Conservation (phyloP, 30 jellyfish, hydroid and myxozoan species). For the Turritopsis dohrnii region DNA sequence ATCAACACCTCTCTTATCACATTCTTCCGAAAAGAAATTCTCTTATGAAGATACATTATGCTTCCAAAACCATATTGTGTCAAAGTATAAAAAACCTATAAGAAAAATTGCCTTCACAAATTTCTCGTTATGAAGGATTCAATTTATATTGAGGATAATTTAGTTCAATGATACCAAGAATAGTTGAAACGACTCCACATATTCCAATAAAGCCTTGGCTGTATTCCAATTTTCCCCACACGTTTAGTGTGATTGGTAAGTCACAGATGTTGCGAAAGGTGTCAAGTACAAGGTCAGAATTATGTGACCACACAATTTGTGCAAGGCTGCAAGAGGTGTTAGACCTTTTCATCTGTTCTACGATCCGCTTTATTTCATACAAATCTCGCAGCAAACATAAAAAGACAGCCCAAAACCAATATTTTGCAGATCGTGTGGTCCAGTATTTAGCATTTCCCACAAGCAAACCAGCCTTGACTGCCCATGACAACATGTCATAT, state of each 20-base stretch:
- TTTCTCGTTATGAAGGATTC: conserved; percentile 20
- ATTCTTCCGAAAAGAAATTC: too few relatives aligned
- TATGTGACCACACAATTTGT: conserved; percentile 32
- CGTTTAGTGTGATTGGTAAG: conserved; percentile 50
- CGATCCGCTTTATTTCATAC: conserved; percentile 54
- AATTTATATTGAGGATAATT: conserved; percentile 59
- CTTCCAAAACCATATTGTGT: too few relatives aligned
- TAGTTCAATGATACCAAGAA: conserved; percentile 60
- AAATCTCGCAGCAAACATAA: conserved; percentile 59
- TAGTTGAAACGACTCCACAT: conserved; percentile 67
- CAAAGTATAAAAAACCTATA: not conserved
- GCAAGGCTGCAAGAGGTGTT: conserved; percentile 26
- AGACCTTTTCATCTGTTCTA: conserved; percentile 22
- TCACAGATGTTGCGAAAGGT: conserved; percentile 56
- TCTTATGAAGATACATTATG: too few relatives aligned
- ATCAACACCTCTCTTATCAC: too few relatives aligned
- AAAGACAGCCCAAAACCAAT: conserved; percentile 81
- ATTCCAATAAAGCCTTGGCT: conserved; percentile 64
- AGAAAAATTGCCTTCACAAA: not conserved
- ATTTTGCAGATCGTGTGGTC: conserved; percentile 63
- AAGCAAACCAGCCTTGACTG: conserved; percentile 69
- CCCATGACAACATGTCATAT: conserved; percentile 79
- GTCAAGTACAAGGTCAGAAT: conserved; percentile 67
- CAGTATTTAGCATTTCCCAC: conserved; percentile 57
- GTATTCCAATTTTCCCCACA: conserved; percentile 60